phyloP scores from a whole-genome alignment of 2,113 vertebrate species.

The Dipodomys ordii region DNA sequence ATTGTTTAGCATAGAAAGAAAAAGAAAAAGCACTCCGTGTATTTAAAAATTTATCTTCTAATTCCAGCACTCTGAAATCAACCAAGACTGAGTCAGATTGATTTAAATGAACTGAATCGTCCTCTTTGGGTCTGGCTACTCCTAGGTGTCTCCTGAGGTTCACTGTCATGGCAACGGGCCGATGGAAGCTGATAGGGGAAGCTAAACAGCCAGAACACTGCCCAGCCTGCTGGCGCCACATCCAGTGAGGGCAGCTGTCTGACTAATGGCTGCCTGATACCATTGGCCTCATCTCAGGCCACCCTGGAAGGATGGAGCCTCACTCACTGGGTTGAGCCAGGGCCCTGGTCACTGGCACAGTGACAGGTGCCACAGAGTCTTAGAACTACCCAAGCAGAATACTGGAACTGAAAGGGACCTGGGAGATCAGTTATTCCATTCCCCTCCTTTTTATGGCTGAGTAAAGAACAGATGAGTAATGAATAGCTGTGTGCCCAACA shows the following conservation, averaged over 20 bases:
- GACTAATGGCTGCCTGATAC: slow-evolving; percentile 1
- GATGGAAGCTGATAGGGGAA: not conserved
- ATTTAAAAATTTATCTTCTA: slow-evolving; percentile 9
- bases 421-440: not conserved
- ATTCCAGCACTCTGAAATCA: slow-evolving; percentile 7
- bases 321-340: not conserved
- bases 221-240: slow-evolving; percentile 33
- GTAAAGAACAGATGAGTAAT: not conserved
- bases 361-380: slow-evolving; percentile 47
- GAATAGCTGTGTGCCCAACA: not conserved
- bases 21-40: not conserved
- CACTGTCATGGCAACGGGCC: slow-evolving; percentile 72
- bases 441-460: not conserved
- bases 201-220: not conserved
- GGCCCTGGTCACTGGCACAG: not conserved
- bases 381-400: not conserved
- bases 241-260: not conserved
- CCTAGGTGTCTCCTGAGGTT: slow-evolving; percentile 45
- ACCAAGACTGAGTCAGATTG: slow-evolving; percentile 7
- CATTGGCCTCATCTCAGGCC: not conserved
- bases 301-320: not conserved
- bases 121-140: not conserved
- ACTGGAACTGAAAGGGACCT: not conserved
- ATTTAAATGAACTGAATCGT: slow-evolving; percentile 27
- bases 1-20: not conserved